phyloP scores from a whole-genome alignment of 2,888 invertebrate species.

The Amblyteles armatorius region DNA sequence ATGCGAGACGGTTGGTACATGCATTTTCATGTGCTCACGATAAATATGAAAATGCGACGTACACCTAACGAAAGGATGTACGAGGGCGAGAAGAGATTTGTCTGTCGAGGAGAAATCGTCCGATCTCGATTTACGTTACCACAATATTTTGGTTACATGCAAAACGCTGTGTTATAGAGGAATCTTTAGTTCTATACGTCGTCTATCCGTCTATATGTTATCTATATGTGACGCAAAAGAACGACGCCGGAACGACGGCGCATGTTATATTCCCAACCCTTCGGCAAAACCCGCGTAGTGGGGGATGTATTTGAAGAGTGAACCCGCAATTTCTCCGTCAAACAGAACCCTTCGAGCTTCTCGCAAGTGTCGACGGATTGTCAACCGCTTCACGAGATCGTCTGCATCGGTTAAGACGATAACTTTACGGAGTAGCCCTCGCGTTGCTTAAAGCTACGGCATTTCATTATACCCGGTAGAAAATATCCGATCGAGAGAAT shows the following conservation, averaged over 20 bases:
- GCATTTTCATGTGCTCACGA: neutral
- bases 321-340: slow-evolving; percentile 76
- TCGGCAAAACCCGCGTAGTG: slow-evolving; percentile 60
- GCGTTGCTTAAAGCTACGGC: neutral
- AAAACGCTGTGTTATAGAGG: neutral
- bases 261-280: slow-evolving; percentile 72
- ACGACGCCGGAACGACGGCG: slow-evolving; percentile 64
- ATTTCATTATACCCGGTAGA: neutral
- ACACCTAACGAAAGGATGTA: neutral
- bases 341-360: slow-evolving; percentile 71
- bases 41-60: neutral
- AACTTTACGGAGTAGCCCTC: neutral
- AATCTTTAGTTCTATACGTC: neutral
- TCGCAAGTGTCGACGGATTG: slow-evolving; percentile 45
- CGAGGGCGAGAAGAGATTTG: slow-evolving; percentile 14
- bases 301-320: slow-evolving; percentile 79
- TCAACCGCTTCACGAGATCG: slow-evolving; percentile 32
- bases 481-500: neutral
- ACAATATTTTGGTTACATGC: slow-evolving; percentile 39
- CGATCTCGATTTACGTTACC: neutral
- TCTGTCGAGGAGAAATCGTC: neutral
- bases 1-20: neutral
- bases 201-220: no score
- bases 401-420: neutral
- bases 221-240: slow-evolving; percentile 11